Percentiles rank a stretch among this genome's conserved stretches.
Conservation (phyloP, 2,888 invertebrate species). For the Blastobasis adustella region DNA sequence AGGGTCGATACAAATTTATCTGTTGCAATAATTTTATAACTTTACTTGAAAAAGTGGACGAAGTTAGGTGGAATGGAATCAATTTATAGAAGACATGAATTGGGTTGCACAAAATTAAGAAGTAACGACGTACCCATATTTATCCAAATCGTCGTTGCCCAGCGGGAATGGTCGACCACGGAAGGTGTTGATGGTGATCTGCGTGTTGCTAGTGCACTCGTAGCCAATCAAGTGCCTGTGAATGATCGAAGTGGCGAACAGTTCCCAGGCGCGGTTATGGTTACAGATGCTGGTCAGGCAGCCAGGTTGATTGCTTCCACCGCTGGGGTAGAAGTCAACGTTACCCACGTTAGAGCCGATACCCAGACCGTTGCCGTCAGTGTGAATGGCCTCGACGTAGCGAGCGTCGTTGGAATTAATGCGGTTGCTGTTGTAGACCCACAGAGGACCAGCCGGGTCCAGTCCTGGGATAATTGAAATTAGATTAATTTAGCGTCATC, state of each 20-base stretch:
- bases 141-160: conserved; percentile 33
- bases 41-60: no score
- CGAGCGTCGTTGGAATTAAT: conserved; percentile 31
- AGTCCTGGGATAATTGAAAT: conserved; percentile 20
- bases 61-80: no score
- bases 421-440: conserved; percentile 20
- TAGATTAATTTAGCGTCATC: no score
- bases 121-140: conserved; percentile 21
- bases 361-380: conserved; percentile 54
- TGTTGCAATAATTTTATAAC: no score
- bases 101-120: neutral
- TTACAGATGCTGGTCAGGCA: conserved; percentile 27
- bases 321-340: conserved; percentile 72
- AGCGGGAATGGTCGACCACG: conserved; percentile 21
- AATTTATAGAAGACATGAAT: no score
- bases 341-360: conserved; percentile 57
- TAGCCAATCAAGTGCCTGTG: conserved; percentile 26
- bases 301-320: conserved; percentile 41
- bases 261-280: conserved; percentile 34
- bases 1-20: no score
- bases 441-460: conserved; percentile 37
- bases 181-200: conserved; percentile 24
- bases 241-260: conserved; percentile 32
- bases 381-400: conserved; percentile 34
- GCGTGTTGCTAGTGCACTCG: conserved; percentile 19